Evolutionary conservation across 2,888 invertebrate species (phyloP).

Genomic region (Ganaspis brasiliensis): DNA sequence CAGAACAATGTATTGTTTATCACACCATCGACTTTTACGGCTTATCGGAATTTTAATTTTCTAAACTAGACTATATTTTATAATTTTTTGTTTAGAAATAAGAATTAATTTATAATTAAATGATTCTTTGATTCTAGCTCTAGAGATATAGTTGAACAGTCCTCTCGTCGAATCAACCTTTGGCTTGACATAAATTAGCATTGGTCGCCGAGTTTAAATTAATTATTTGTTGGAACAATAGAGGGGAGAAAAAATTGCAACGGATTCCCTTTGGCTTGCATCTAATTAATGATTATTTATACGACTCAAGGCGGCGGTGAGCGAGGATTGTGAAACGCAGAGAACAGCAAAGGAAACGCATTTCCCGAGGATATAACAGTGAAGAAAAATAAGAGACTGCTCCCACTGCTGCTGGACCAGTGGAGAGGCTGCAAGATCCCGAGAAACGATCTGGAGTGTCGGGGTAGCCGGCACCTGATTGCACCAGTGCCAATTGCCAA

Average conservation of each 20-base stretch:
- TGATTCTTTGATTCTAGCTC: no score
- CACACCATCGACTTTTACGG: background rate
- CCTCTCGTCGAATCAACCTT: no score
- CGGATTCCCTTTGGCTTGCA: conserved; percentile 41
- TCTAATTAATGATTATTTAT: conserved; percentile 37
- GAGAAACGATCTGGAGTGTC: conserved; percentile 38
- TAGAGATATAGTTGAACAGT: no score
- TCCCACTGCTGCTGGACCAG: conserved; percentile 34
- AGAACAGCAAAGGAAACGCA: conserved; percentile 60
- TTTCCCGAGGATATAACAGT: conserved; percentile 61
- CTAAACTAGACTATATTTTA: background rate
- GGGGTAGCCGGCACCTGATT: conserved; percentile 37
- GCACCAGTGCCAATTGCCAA: conserved; percentile 18
- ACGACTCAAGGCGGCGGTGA: conserved; percentile 27
- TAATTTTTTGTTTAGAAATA: background rate
- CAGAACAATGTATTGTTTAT: background rate
- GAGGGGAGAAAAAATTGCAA: conserved; percentile 22
- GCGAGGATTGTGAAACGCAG: conserved; percentile 58
- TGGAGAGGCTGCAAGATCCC: conserved; percentile 28
- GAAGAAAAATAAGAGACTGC: conserved; percentile 42
- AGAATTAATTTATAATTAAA: no score
- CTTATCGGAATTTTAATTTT: background rate
- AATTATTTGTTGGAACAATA: conserved; percentile 41
- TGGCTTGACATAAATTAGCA: conserved; percentile 21
- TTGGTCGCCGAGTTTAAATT: background rate